These are phyloP conservation scores for Erethizon dorsatum DNA, from an alignment of 2,797 vertebrate genomes.

Conservation along the genomic window DNA sequence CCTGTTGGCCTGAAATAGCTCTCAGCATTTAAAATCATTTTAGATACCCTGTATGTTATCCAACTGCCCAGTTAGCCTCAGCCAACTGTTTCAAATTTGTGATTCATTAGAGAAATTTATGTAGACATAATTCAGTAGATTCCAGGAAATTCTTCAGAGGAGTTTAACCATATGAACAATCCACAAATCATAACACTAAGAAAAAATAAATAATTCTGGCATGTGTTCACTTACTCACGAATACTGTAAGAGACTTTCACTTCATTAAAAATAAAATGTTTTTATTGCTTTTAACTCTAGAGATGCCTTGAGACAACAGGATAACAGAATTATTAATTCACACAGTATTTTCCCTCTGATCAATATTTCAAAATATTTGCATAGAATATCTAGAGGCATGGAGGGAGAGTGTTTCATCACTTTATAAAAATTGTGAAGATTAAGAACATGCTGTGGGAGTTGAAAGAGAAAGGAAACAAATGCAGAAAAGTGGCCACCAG, in stretches of 20 bases:
- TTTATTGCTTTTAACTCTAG: not conserved
- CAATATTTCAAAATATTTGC: not conserved
- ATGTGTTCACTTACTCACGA: not conserved
- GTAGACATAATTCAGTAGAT: not conserved
- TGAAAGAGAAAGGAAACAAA: not conserved
- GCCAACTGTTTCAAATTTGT: constrained; percentile 40
- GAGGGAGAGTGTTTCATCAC: not conserved
- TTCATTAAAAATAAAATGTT: constrained; percentile 5
- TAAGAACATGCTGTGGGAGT: not conserved
- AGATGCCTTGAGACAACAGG: not conserved
- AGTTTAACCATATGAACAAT: not conserved
- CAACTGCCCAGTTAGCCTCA: not conserved
- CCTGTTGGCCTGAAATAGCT: not conserved
- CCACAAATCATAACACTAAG: not conserved
- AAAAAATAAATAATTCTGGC: not conserved
- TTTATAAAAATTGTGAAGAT: not conserved
- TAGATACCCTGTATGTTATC: not conserved
- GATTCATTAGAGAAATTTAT: constrained; percentile 66
- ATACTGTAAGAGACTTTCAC: not conserved
- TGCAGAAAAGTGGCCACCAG: not conserved
- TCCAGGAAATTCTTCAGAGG: constrained; percentile 30
- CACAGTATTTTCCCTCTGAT: not conserved
- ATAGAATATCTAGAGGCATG: not conserved
- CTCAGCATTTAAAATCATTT: constrained; percentile 15
- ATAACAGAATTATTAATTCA: not conserved